Conservation (phyloP, 2,797 vertebrate genomes). For the Danio albolineatus region DNA sequence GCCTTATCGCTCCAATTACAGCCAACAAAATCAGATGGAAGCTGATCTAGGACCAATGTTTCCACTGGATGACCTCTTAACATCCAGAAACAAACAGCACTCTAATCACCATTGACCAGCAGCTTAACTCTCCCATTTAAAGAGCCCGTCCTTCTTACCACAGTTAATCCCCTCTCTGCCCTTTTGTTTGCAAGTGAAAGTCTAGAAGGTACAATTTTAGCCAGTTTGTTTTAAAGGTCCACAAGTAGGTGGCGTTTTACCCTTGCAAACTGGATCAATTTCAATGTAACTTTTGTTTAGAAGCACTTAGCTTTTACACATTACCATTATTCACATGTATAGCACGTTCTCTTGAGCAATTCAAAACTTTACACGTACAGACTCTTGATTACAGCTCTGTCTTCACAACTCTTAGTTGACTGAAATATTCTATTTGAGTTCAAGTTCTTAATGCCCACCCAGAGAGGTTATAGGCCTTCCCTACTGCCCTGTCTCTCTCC, state of each 20-base stretch:
- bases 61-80: constrained; percentile 40
- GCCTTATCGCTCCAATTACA: constrained; percentile 55
- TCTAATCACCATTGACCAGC: constrained; percentile 43
- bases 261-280: background rate
- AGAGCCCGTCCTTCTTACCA: constrained; percentile 2
- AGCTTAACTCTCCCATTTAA: constrained; percentile 28
- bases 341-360: background rate
- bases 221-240: constrained; percentile 7
- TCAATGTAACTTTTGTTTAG: constrained; percentile 2
- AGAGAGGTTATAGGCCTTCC: constrained; percentile 85
- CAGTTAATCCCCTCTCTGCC: constrained; percentile 29
- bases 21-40: constrained; percentile 21
- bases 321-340: constrained; percentile 1
- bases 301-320: background rate
- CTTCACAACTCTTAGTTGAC: constrained; percentile 76
- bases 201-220: constrained; percentile 1
- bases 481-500: constrained; percentile 76
- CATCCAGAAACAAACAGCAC: constrained; percentile 54
- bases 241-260: constrained; percentile 10
- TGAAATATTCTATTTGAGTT: constrained; percentile 80
- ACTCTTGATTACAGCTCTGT: constrained; percentile 12
- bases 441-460: constrained; percentile 85
- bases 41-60: constrained; percentile 35
- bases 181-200: constrained; percentile 19
- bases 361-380: constrained; percentile 1